Conservation (phyloP, 2,113 vertebrate genomes). For the Todiramphus saurophagus region DNA sequence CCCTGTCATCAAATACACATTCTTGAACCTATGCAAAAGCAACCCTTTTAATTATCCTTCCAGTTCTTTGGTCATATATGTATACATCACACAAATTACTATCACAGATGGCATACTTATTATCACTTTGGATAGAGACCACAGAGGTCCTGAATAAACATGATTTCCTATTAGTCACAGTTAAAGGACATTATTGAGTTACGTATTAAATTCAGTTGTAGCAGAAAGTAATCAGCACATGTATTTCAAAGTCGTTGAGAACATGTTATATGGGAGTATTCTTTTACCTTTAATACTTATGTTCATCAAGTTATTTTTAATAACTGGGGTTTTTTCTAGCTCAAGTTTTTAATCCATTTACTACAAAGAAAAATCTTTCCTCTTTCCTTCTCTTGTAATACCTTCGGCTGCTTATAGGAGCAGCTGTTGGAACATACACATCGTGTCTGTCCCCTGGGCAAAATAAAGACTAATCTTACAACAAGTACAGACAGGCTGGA, state of each 20-base stretch:
- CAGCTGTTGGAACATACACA: not conserved
- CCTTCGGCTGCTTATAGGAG: not conserved
- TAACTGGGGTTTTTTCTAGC: not conserved
- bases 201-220: not conserved
- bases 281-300: not conserved
- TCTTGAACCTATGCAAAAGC: not conserved
- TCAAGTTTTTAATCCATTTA: not conserved
- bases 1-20: not conserved
- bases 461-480: constrained; percentile 26
- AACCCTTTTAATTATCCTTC: not conserved
- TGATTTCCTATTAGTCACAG: not conserved
- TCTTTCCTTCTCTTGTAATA: not conserved
- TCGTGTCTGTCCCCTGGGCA: not conserved
- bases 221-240: not conserved
- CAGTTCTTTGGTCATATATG: not conserved
- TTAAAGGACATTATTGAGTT: not conserved
- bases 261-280: not conserved
- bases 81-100: not conserved
- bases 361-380: not conserved
- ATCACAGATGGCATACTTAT: not conserved
- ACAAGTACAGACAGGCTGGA: not conserved
- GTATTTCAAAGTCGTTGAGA: not conserved
- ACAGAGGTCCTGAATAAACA: not conserved
- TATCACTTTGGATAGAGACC: not conserved
- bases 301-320: not conserved